Conservation (phyloP, 2,888 invertebrate genomes). For the Cepaea hortensis region DNA sequence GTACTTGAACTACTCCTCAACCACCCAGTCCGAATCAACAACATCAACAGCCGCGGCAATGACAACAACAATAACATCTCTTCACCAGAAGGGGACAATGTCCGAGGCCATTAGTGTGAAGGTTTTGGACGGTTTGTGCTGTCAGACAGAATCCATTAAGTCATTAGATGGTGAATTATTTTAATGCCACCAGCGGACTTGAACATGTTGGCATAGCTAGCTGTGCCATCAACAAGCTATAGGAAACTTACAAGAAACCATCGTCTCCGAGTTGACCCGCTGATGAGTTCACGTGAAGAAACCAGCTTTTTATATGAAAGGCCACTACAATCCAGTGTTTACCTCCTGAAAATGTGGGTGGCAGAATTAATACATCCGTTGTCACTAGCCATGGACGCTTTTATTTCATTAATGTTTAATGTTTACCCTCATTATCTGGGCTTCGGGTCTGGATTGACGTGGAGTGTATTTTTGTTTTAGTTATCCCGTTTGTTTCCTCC, state of each 20-base stretch:
- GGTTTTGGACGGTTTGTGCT: background rate
- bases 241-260: constrained; percentile 1
- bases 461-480: constrained; percentile 3
- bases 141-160: constrained; percentile 26
- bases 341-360: background rate
- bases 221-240: background rate
- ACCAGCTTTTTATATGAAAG: background rate
- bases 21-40: constrained; percentile 14
- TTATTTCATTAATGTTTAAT: constrained; percentile 35
- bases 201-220: background rate
- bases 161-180: constrained; percentile 28
- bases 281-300: constrained; percentile 1
- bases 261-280: background rate
- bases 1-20: background rate
- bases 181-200: constrained; percentile 11
- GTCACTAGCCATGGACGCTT: background rate
- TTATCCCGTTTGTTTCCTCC: background rate
- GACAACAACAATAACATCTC: constrained; percentile 25
- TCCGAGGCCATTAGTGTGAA: constrained; percentile 21
- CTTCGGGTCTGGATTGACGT: background rate
- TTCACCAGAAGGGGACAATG: constrained; percentile 25
- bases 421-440: constrained; percentile 16
- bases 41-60: background rate
- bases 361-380: background rate
- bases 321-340: too few species aligned